Evolutionary conservation across 2,113 vertebrate species (phyloP).

Genomic region (Numida meleagris): DNA sequence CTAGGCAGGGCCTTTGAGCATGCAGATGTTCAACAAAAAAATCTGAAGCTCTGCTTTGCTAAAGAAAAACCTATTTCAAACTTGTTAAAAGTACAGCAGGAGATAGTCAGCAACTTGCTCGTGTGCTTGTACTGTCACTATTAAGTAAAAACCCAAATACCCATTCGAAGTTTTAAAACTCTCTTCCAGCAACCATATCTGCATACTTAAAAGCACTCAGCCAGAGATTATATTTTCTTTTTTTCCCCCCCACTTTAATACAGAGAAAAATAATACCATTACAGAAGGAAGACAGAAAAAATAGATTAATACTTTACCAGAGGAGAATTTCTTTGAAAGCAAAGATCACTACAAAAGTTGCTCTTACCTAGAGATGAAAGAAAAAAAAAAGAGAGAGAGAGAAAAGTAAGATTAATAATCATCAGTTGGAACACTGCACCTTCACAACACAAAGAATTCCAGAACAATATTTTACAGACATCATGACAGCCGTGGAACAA

Average conservation of each 20-base stretch:
- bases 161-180: background rate
- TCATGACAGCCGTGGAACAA: constrained; percentile 17
- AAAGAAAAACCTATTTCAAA: background rate
- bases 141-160: background rate
- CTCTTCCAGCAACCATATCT: background rate
- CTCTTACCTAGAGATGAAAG: constrained; percentile 75
- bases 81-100: background rate
- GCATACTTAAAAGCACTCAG: background rate
- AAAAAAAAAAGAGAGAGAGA: background rate
- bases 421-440: background rate
- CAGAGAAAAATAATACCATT: background rate
- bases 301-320: constrained; percentile 70
- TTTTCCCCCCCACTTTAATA: background rate
- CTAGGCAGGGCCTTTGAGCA: background rate
- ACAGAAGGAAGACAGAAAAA: background rate
- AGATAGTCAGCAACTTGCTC: background rate
- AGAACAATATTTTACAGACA: background rate
- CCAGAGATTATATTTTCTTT: background rate
- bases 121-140: background rate
- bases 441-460: constrained; percentile 17
- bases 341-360: background rate
- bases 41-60: background rate
- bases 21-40: background rate
- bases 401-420: background rate
- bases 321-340: constrained; percentile 45